Base-by-base conservation (phyloP, 2,888 invertebrate species). In the Cephus sareptanus region DNA sequence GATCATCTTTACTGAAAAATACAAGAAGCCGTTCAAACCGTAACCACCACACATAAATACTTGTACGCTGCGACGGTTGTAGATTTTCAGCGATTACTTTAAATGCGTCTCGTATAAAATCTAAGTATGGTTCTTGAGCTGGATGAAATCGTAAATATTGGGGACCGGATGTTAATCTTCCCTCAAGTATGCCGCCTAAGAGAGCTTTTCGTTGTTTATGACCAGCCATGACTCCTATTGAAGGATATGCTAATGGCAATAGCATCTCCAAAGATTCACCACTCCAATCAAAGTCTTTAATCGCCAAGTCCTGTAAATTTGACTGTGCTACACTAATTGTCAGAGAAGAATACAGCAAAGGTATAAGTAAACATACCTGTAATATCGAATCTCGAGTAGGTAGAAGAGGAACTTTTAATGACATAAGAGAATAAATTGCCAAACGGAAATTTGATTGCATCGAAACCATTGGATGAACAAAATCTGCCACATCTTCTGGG, bases 381-480 rank as follows among this genome's bases (percentile, higher is more conserved):
- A 91, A 76, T 71, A 86, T 82, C 68, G 77, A 81, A 80, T 91
- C 85, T 23, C 90, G 85, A 81, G 91, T 92, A 9, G 93, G 94
- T 69, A 94, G 83, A 34, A 95, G 87, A 0, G 95, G 95, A 73
- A 94, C 89, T 92, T 95, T 95, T 83, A 94, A 86, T 35, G 93
- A 86, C 11, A 93, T 90, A 81, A 96, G 92, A 83, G 94, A 93
- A 70, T 94, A 93, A 30, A 94, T 92, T 35, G 94, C 93, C 84
- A 96, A 91, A 86, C 93, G 93, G 87, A 95, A 93, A 68, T 93
- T 93, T 79, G 94, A 94, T 77, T 92, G 92, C 11, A 92, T 92
- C 75, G 93, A 93, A 70, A 94, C 93, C 74, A 95, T 92, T 6
- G 96, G 96, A 91, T 94, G 95, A 82, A 96, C 94, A 88, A 95